Evolutionary conservation across 2,797 vertebrate genomes (phyloP).

Genomic region (Pseudochirops corinnae): DNA sequence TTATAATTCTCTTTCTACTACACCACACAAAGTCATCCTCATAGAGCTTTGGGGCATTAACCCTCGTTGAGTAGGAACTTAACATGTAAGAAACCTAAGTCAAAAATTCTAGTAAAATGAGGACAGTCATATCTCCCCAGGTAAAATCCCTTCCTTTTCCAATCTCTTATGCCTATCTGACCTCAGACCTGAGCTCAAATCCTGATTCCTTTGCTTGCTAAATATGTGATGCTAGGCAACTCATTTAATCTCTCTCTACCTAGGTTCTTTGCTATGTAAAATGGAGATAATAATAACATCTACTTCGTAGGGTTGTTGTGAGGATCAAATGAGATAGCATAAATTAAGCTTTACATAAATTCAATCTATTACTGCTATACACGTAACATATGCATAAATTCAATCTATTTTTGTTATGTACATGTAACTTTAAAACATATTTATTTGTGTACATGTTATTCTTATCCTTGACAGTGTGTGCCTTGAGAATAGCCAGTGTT

Average conservation of each 20-base stretch:
- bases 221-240: background rate
- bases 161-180: background rate
- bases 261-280: background rate
- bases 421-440: background rate
- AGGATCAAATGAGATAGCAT: background rate
- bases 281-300: background rate
- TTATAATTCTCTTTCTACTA: background rate
- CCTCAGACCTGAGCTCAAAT: background rate
- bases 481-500: background rate
- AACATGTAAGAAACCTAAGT: background rate
- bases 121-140: background rate
- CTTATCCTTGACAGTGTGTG: background rate
- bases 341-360: background rate
- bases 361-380: background rate
- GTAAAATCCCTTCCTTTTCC: background rate
- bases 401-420: background rate
- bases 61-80: background rate
- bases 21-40: background rate
- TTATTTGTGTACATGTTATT: background rate
- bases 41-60: background rate
- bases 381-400: background rate
- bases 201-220: background rate
- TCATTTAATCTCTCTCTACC: background rate
- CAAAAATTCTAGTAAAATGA: background rate
- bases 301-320: background rate